Conservation (phyloP, 2,113 vertebrate species). For the Ochotona princeps region DNA sequence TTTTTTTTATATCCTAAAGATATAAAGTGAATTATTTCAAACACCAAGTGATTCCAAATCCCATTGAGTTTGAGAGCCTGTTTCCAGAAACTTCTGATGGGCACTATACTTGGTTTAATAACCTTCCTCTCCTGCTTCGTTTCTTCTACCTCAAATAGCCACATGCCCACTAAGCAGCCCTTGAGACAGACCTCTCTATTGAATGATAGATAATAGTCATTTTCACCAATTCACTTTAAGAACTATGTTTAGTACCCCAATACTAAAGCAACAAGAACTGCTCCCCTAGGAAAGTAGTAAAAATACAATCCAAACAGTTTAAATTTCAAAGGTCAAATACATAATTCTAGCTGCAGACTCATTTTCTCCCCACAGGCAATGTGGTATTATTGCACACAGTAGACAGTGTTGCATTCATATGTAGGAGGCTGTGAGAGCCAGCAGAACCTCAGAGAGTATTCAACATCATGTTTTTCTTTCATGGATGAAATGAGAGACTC, state of each 20-base stretch:
- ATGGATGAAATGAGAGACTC: conserved; percentile 31
- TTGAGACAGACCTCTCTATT: conserved; percentile 59
- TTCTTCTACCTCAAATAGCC: conserved; percentile 48
- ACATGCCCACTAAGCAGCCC: conserved; percentile 49
- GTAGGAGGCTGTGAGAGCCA: conserved; percentile 28
- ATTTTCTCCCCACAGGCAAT: conserved; percentile 53
- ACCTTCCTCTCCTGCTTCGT: conserved; percentile 42
- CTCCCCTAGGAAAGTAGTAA: conserved; percentile 71
- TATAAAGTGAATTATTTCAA: conserved; percentile 71
- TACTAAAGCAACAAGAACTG: conserved; percentile 47
- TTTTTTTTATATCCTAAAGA: conserved; percentile 65
- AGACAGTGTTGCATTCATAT: neutral
- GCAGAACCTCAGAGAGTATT: conserved; percentile 33
- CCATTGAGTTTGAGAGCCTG: conserved; percentile 33
- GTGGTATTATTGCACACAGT: conserved; percentile 23
- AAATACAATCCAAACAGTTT: conserved; percentile 74
- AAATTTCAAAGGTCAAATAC: conserved; percentile 75
- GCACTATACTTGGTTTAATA: conserved; percentile 61
- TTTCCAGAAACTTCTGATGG: conserved; percentile 42
- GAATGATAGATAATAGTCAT: conserved; percentile 78
- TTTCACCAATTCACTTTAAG: conserved; percentile 73
- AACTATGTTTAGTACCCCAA: conserved; percentile 69
- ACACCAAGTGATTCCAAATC: conserved; percentile 65
- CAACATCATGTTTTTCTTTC: conserved; percentile 41
- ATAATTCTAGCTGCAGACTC: conserved; percentile 45